Conservation (phyloP, 1,140 invertebrate genomes). For the Kradibia gibbosae region DNA sequence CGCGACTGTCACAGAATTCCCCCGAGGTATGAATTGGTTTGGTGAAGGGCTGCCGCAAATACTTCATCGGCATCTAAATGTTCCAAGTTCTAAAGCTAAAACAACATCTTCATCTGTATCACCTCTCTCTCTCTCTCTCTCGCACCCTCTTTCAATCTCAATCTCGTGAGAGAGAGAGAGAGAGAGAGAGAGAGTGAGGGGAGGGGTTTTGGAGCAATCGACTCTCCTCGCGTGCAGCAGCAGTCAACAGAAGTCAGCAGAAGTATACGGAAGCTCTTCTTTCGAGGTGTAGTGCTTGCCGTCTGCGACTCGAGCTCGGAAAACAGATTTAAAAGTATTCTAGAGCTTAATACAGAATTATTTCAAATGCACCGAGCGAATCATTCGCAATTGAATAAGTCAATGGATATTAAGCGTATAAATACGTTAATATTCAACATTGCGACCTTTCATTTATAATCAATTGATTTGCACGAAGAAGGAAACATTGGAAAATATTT, state of each 20-base stretch:
- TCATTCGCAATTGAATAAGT: too few relatives aligned
- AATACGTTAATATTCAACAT: too few relatives aligned
- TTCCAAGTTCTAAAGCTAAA: slow-evolving; percentile 27
- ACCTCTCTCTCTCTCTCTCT: too few relatives aligned
- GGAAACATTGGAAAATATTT: too few relatives aligned
- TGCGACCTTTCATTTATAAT: too few relatives aligned
- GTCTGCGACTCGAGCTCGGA: not conserved
- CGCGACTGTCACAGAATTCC: slow-evolving; percentile 8
- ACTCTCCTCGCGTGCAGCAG: not conserved
- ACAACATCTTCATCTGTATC: slow-evolving; percentile 12
- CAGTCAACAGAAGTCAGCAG: not conserved
- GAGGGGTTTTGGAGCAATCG: too few relatives aligned
- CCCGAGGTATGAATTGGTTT: slow-evolving; percentile 12
- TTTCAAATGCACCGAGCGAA: too few relatives aligned
- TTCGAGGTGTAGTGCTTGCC: not conserved
- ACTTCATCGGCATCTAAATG: slow-evolving; percentile 20
- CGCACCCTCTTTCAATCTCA: too few relatives aligned
- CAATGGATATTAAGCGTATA: too few relatives aligned
- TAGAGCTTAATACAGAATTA: not conserved
- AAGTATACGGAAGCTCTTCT: slow-evolving; percentile 12
- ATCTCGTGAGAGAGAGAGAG: too few relatives aligned
- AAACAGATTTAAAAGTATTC: not conserved
- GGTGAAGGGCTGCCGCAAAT: not conserved
- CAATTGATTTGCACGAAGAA: too few relatives aligned
- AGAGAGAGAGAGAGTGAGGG: too few relatives aligned